Evolutionary conservation across 2,797 vertebrate species (phyloP).

Genomic region (Antennarius maculatus): DNA sequence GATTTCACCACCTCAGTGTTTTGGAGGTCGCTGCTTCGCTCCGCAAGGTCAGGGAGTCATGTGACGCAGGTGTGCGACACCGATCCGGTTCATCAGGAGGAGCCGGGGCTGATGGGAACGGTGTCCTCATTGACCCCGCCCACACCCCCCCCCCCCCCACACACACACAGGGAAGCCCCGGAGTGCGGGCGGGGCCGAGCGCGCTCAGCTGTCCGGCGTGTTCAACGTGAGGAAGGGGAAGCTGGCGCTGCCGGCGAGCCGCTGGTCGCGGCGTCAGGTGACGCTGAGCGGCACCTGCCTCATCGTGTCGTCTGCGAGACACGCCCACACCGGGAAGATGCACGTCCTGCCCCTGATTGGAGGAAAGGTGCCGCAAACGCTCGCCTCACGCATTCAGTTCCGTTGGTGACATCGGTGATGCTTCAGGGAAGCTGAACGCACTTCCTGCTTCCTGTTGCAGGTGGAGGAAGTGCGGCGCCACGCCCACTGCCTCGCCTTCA

Average conservation of each 20-base stretch:
- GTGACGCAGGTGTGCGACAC: neutral
- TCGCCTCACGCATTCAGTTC: too few relatives aligned
- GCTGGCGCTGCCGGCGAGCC: constrained; percentile 95
- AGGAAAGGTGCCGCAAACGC: constrained; percentile 87
- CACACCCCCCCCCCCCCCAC: neutral
- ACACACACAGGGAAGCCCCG: constrained; percentile 90
- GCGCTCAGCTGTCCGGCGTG: constrained; percentile 94
- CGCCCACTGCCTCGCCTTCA: constrained; percentile 96
- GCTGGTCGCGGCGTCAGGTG: constrained; percentile 95
- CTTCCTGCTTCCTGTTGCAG: constrained; percentile 66
- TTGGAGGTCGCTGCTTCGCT: constrained; percentile 51
- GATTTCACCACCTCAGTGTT: constrained; percentile 80
- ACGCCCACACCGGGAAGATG: constrained; percentile 95
- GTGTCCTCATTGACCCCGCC: too few relatives aligned
- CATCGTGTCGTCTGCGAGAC: constrained; percentile 96
- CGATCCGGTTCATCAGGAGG: too few relatives aligned
- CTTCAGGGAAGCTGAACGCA: neutral
- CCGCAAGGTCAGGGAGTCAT: constrained; percentile 43
- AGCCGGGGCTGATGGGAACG: too few relatives aligned
- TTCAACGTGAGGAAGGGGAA: constrained; percentile 98
- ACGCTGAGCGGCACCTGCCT: constrained; percentile 97
- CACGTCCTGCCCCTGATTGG: constrained; percentile 96
- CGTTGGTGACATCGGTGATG: too few relatives aligned
- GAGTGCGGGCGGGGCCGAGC: constrained; percentile 87
- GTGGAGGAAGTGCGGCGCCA: constrained; percentile 97